These are phyloP conservation scores for Tupiocoris notatus DNA, from an alignment of 2,888 invertebrate species.

Conservation along the genomic window DNA sequence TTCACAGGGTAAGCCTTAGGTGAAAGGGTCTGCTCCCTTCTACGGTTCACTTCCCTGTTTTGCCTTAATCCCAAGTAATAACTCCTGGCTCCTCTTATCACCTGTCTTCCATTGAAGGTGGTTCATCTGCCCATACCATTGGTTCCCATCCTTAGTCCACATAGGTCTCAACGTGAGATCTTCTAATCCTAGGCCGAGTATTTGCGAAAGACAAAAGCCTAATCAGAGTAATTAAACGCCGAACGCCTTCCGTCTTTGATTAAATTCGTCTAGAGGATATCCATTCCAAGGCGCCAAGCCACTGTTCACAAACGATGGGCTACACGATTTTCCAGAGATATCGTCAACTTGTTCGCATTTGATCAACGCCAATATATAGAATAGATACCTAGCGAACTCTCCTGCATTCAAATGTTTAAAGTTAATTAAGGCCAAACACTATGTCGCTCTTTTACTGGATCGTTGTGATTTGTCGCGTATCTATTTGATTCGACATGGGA, in stretches of 20 bases:
- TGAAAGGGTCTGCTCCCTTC: neutral
- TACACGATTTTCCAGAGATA: too few species aligned
- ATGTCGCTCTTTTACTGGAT: too few species aligned
- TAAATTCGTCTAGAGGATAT: slow-evolving; percentile 10
- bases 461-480: too few species aligned
- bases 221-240: slow-evolving; percentile 43
- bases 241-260: slow-evolving; percentile 41
- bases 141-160: neutral
- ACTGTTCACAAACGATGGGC: too few species aligned
- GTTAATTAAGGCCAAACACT: too few species aligned
- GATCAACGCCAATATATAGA: too few species aligned
- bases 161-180: neutral
- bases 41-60: neutral
- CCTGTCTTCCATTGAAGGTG: slow-evolving; percentile 3
- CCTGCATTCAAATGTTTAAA: too few species aligned
- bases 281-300: too few species aligned
- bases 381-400: too few species aligned
- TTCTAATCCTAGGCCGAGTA: slow-evolving; percentile 34
- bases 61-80: slow-evolving; percentile 29
- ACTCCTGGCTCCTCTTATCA: slow-evolving; percentile 36
- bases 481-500: too few species aligned
- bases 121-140: neutral
- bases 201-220: slow-evolving; percentile 44
- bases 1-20: neutral
- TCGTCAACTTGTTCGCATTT: too few species aligned